These are phyloP conservation scores for Sisyra terminalis DNA, from an alignment of 2,888 invertebrate species.

Conservation along the genomic window DNA sequence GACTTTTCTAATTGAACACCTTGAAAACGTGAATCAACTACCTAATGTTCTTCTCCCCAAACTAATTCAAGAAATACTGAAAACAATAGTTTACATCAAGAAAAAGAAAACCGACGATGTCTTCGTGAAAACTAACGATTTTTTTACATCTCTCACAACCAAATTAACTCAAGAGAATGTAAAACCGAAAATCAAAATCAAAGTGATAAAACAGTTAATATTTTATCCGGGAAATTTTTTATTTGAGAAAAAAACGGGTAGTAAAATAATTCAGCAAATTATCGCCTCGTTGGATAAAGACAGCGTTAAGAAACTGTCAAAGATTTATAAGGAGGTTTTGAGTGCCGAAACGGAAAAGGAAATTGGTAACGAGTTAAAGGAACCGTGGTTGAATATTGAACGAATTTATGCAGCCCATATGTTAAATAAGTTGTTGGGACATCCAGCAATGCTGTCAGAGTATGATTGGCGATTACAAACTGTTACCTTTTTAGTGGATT, in stretches of 20 bases:
- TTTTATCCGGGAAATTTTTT: constrained; percentile 54
- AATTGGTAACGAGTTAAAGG: constrained; percentile 26
- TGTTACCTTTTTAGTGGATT: constrained; percentile 44
- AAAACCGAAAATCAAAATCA: constrained; percentile 34
- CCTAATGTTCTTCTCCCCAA: constrained; percentile 43
- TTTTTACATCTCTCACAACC: constrained; percentile 32
- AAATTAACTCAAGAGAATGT: constrained; percentile 32
- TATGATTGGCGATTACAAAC: constrained; percentile 48
- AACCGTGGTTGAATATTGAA: constrained; percentile 51
- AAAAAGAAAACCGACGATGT: constrained; percentile 39
- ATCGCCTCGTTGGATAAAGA: constrained; percentile 39
- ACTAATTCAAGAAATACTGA: constrained; percentile 41
- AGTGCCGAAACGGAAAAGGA: constrained; percentile 34
- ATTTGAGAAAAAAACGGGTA: constrained; percentile 54
- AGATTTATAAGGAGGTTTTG: constrained; percentile 42
- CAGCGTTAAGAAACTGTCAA: constrained; percentile 44
- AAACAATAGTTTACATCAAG: background rate
- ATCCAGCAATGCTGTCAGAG: constrained; percentile 28
- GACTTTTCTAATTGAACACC: constrained; percentile 33
- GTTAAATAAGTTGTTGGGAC: constrained; percentile 28
- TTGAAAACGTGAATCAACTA: constrained; percentile 31
- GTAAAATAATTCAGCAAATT: constrained; percentile 44
- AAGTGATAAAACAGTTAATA: constrained; percentile 43
- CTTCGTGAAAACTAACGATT: constrained; percentile 36
- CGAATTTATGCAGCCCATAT: constrained; percentile 45